A percentile compares a stretch with the other conserved stretches of the same genome.
Evolutionary conservation across 2,888 invertebrate genomes (phyloP).

Genomic region (Parnassius glacialis): DNA sequence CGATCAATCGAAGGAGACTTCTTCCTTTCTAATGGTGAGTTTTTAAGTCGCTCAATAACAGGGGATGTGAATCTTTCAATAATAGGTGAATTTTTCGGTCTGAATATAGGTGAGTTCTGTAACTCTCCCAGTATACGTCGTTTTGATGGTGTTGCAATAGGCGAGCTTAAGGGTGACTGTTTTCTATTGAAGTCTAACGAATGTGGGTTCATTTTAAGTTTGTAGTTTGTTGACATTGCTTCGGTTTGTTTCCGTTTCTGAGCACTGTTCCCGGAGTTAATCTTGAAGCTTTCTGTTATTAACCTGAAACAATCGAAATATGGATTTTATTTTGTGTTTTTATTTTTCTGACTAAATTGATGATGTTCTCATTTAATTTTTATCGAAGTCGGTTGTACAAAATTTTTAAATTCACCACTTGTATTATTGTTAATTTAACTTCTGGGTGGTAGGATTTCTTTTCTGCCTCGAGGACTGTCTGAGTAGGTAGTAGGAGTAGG

Average conservation of each 20-base stretch:
- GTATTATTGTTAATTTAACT: too few relatives aligned
- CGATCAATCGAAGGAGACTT: constrained; percentile 28
- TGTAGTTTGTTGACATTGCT: constrained; percentile 57
- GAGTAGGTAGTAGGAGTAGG: too few relatives aligned
- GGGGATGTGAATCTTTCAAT: constrained; percentile 50
- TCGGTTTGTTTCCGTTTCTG: constrained; percentile 68
- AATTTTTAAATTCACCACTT: too few relatives aligned
- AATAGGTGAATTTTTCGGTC: constrained; percentile 44
- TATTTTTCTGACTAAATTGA: too few relatives aligned
- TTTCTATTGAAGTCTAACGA: constrained; percentile 57
- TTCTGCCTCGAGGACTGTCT: too few relatives aligned
- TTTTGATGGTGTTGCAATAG: constrained; percentile 50
- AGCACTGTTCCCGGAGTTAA: constrained; percentile 73
- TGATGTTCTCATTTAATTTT: too few relatives aligned
- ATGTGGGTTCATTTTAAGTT: constrained; percentile 67
- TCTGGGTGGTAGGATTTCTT: too few relatives aligned
- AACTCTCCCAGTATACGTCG: constrained; percentile 61
- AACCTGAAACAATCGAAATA: constrained; percentile 55
- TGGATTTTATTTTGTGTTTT: neutral
- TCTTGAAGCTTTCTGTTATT: constrained; percentile 76
- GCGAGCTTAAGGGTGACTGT: constrained; percentile 47
- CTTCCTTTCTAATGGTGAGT: constrained; percentile 33
- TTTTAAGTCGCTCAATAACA: constrained; percentile 47
- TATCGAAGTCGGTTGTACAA: too few relatives aligned
- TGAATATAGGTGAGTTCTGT: constrained; percentile 37